Base-by-base conservation (phyloP, 2,797 vertebrate genomes). In the Lepidocolaptes lacrymiger region DNA sequence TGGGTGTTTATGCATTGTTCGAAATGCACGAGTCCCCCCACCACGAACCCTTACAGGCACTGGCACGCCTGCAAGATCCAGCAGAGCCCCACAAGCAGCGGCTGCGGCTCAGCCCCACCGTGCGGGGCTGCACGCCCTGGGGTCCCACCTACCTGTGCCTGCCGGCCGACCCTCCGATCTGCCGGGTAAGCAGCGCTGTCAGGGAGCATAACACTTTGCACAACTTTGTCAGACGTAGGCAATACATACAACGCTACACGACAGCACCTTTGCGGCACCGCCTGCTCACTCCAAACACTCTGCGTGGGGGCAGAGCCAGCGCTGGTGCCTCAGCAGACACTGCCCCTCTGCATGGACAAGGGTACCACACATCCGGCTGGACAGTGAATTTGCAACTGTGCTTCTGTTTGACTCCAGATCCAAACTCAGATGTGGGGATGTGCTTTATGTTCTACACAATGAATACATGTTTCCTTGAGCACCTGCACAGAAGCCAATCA, bases 91-190 rank as follows among this genome's bases (percentile, higher is more conserved):
- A 48, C 72, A 9, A 36, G 14, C 21, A 1, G 39, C 8, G 0
- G 28, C 78, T 3, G 75, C 8, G 43, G 63, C 74, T 78, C 66
- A n/a, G 78, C 28, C 48, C 28, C 26, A 0, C 36, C 1, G 21
- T 2, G n/a, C n/a, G n/a, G 44, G 44, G 30, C 44, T 3, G 0
- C 0, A 1, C 3, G 28, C 43, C 26, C 28, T 2, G 3, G 30
- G 34, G 2, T 58, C 79, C 77, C 91, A 95, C 95, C 94, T 95
- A 94, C 96, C 94, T 95, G 68, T 0, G 5, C 66, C 73, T 21
- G 80, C 58, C 0, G 43, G 88, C 12, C 2, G 69, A 36, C 39
- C 43, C 78, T 80, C 51, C 10, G 2, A 12, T 14, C 15, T 44
- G 68, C 24, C 0, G 12, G 74, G 32, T 5, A 6, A 44, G 76